Evolutionary conservation across 2,888 invertebrate genomes (phyloP).

Genomic region (Eulithis prunata): DNA sequence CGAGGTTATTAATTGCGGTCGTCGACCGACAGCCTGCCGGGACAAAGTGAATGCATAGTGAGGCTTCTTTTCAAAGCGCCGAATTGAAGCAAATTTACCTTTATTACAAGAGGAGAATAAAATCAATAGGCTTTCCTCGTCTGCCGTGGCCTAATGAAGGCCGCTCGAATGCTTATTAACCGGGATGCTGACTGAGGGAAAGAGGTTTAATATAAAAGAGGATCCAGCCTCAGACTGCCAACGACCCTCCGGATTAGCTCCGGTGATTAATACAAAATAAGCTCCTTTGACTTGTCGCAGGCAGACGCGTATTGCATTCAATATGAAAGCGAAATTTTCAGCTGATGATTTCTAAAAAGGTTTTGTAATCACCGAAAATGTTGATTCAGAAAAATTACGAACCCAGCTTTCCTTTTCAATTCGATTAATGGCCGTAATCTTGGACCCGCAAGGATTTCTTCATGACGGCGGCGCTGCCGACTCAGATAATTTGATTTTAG

Average conservation of each 20-base stretch:
- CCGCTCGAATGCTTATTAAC: slow-evolving; percentile 72
- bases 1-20: slow-evolving; percentile 58
- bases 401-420: slow-evolving; percentile 39
- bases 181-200: slow-evolving; percentile 59
- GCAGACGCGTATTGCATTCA: slow-evolving; percentile 46
- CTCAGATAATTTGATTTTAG: slow-evolving; percentile 45
- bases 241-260: slow-evolving; percentile 57
- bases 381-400: slow-evolving; percentile 43
- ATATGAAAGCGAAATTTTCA: slow-evolving; percentile 47
- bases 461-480: slow-evolving; percentile 42
- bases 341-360: slow-evolving; percentile 41
- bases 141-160: slow-evolving; percentile 70
- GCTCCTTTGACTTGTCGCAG: slow-evolving; percentile 45
- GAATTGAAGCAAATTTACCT: slow-evolving; percentile 68
- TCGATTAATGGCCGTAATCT: slow-evolving; percentile 44
- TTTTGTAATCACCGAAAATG: slow-evolving; percentile 40
- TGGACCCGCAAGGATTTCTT: slow-evolving; percentile 44
- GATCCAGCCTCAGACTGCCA: slow-evolving; percentile 58
- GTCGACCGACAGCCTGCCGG: slow-evolving; percentile 40
- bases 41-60: slow-evolving; percentile 64
- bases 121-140: slow-evolving; percentile 68
- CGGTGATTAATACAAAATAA: slow-evolving; percentile 51
- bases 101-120: slow-evolving; percentile 69
- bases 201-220: slow-evolving; percentile 61
- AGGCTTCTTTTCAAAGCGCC: slow-evolving; percentile 63